Evolutionary conservation across 2,797 vertebrate species (phyloP).

Genomic region (Mastacembelus armatus): DNA sequence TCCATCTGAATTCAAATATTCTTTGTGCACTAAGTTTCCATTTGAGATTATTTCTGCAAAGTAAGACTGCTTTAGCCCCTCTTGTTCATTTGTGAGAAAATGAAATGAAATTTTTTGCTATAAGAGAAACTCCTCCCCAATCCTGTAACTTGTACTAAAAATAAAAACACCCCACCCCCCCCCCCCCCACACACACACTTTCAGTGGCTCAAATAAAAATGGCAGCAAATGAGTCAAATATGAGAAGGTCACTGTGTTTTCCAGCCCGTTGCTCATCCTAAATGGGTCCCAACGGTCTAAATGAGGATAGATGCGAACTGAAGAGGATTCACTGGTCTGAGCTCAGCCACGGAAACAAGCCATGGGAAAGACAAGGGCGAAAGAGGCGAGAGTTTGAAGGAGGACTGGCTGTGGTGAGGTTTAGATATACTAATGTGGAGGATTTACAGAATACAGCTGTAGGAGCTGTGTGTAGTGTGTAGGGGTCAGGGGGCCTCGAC

Average conservation of each 20-base stretch:
- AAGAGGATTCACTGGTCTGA: slow-evolving; percentile 64
- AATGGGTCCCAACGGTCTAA: slow-evolving; percentile 70
- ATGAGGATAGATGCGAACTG: slow-evolving; percentile 77
- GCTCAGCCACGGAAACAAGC: slow-evolving; percentile 42
- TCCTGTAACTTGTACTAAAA: slow-evolving; percentile 41
- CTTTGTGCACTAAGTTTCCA: slow-evolving; percentile 48
- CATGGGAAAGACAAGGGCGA: slow-evolving; percentile 63
- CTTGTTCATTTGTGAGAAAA: slow-evolving; percentile 18
- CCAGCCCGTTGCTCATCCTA: slow-evolving; percentile 73
- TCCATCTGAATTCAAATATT: slow-evolving; percentile 48
- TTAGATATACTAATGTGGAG: slow-evolving; percentile 21
- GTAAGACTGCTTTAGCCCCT: slow-evolving; percentile 31
- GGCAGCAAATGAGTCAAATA: slow-evolving; percentile 72
- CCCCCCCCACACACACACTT: no score
- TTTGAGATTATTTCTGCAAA: slow-evolving; percentile 43
- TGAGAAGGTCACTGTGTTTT: slow-evolving; percentile 80
- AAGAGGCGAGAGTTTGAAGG: slow-evolving; percentile 38
- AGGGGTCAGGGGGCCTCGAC: slow-evolving; percentile 43
- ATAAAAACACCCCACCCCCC: slow-evolving; percentile 47
- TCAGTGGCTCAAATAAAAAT: slow-evolving; percentile 64
- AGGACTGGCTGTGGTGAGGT: slow-evolving; percentile 30
- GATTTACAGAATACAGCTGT: slow-evolving; percentile 52
- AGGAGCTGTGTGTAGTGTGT: slow-evolving; percentile 29
- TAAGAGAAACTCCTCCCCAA: slow-evolving; percentile 20
- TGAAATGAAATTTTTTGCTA: no score